A percentile compares a stretch with the other conserved stretches of the same genome.
These are phyloP conservation scores for Pampus argenteus DNA, from an alignment of 2,797 vertebrate genomes.

Conservation along the genomic window DNA sequence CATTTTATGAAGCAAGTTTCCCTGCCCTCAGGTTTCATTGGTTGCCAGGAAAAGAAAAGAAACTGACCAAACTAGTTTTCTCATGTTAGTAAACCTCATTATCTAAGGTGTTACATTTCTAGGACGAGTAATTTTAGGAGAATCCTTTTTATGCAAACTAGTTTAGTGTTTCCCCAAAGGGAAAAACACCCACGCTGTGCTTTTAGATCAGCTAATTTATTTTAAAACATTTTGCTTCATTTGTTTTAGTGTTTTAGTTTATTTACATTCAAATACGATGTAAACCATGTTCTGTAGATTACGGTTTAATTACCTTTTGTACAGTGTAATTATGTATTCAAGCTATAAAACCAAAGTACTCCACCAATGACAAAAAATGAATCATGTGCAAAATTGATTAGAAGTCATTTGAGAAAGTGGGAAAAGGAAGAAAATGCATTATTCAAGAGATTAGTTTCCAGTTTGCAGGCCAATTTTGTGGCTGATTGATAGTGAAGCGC, in stretches of 20 bases:
- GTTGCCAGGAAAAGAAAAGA: conserved; percentile 11
- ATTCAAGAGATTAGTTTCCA: conserved; percentile 76
- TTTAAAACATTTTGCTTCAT: neutral
- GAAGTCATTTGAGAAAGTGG: conserved; percentile 64
- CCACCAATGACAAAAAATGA: conserved; percentile 60
- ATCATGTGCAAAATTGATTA: conserved; percentile 71
- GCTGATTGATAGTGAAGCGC: conserved; percentile 69
- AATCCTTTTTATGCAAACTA: neutral
- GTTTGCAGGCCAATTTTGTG: conserved; percentile 68
- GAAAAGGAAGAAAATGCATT: conserved; percentile 62
- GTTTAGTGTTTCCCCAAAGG: neutral
- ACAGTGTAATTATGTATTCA: conserved; percentile 22
- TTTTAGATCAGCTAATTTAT: neutral
- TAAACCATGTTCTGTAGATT: conserved; percentile 22
- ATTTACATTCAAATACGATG: conserved; percentile 14
- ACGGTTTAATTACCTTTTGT: conserved; percentile 4
- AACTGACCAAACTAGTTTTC: conserved; percentile 76
- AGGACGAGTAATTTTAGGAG: conserved; percentile 26
- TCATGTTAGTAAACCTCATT: conserved; percentile 12
- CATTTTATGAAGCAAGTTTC: neutral
- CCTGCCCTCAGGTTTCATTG: conserved; percentile 6
- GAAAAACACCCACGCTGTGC: too few relatives aligned
- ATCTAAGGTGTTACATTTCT: conserved; percentile 43
- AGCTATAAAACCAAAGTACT: conserved; percentile 41
- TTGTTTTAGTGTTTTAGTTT: neutral